Base-by-base conservation (phyloP, 1,140 invertebrate species). In the Drosophila repletoides region DNA sequence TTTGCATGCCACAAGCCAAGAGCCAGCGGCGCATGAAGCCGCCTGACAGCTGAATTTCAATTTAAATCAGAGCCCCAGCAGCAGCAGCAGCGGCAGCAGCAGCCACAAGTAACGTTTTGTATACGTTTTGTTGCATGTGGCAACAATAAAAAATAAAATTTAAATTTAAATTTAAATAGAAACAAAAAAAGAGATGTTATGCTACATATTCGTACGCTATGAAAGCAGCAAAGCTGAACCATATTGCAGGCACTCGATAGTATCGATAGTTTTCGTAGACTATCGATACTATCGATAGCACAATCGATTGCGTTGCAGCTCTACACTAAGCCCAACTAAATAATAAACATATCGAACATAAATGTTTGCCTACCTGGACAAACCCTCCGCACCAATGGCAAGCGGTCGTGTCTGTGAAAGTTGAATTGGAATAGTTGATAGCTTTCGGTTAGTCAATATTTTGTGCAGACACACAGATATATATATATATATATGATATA, bases 401-500 rank as follows among this genome's bases (percentile, higher is more conserved):
- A 94, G 91, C 75, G 93, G 94, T 80, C 93, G 92, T 87, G 93
- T 91, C 93, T 94, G 88, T 66, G 81, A 74, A 77, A 86, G 61
- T 79, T 79, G 74, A 83, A 83, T 84, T 33, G 67, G 52, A 86
- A 84, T 75, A 33, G 80, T 59, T 49, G 67, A 81, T 91, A 94
- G 93, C 91, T 92, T 92, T 84, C 94, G 76, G 76, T 88, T 81
- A 87, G 76, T 88, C 69, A 80, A 86, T 74, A 48, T 60, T 74
- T 70, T 84, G 74, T 72, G 72, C 38, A 71, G 26, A 67, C 29
- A 75, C 43, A 51, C 26, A 76, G 19, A 70, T 26, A 2, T 31
- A 29, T 33, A 41, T 24, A 26, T 48, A 14, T 49, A 12, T 12
- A 5, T 4, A 15, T 28, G 1, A 41, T 24, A 26, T 48, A 14